Evolutionary conservation across 37 sponge, comb jelly and placozoan species (phyloP), one percentile per base, ranked within the genome.

Genomic region (Theonella swinhoei): DNA sequence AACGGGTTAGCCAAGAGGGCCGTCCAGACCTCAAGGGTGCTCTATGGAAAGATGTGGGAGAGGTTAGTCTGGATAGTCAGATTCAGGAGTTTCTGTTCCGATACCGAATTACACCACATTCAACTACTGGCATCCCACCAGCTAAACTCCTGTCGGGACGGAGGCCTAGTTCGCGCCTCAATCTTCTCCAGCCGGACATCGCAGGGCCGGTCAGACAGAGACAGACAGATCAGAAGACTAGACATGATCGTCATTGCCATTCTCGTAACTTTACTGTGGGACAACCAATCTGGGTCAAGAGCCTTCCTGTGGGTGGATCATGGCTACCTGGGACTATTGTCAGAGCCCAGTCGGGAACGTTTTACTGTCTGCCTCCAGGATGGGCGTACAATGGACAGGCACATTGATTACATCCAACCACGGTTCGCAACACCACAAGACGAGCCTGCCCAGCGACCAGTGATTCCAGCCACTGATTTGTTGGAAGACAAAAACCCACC

Each of bases 11-110:
- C 79, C 3, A 80, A 86, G 66, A 78, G 87, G 33, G 87, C 87
- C 0, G 87, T 86, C 0, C 87, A 86, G 65, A 86, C 62, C 65
- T 78, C 22, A 86, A 86, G 42, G 8, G 54, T 24, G 74, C 74
- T 7, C 54, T 83, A 35, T 28, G 22, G 63, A 83, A 83, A 34
- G 26, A 64, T 34, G 7, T 14, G 11, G 31, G 54, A n/a, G 36
- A 23, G 28, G 83, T 42, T n/a, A 38, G 74, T 26, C 35, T 70
- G 28, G 40, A 47, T 19, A n/a, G 65, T 25, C 38, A 70, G 29
- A 8, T 68, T 41, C 42, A 72, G 23, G 11, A 47, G 11, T 83
- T 83, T 54, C 37, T 83, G 3, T 59, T 83, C 34, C 73, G 40
- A 7, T 72, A 83, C 64, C 26, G 83, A 36, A 83, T 31, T 59